Percentiles rank a stretch among this genome's conserved stretches.
phyloP scores from a whole-genome alignment of 2,888 invertebrate genomes.

The Helobdella robusta region DNA sequence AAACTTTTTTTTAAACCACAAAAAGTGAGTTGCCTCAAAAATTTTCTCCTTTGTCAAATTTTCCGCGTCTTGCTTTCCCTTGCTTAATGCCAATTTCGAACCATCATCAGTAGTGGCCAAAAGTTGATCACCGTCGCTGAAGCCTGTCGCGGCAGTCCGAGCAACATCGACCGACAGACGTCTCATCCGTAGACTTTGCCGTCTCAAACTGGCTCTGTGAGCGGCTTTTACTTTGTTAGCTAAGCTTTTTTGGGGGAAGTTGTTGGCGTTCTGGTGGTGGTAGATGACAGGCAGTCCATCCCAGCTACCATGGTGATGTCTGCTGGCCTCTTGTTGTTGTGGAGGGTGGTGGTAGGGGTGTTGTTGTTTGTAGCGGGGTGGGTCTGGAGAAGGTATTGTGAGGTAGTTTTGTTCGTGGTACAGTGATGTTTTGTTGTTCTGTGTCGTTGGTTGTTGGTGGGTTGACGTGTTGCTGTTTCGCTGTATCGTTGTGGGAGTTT shows the following conservation, averaged over 20 bases:
- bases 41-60: too few species aligned
- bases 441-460: not conserved
- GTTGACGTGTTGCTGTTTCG: too few species aligned
- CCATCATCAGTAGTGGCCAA: too few species aligned
- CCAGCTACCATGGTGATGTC: slow-evolving; percentile 13
- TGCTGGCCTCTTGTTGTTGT: too few species aligned
- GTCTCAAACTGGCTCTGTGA: slow-evolving; percentile 19
- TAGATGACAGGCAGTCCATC: slow-evolving; percentile 23
- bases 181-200: slow-evolving; percentile 15
- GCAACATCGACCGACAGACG: slow-evolving; percentile 16
- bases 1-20: slow-evolving; percentile 6
- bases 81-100: too few species aligned
- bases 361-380: not conserved
- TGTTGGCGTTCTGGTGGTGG: slow-evolving; percentile 15
- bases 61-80: too few species aligned
- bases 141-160: too few species aligned
- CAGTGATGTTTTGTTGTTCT: not conserved
- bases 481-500: too few species aligned
- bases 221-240: slow-evolving; percentile 15
- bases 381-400: not conserved
- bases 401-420: not conserved
- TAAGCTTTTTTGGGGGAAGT: slow-evolving; percentile 1
- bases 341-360: too few species aligned
- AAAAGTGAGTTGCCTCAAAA: slow-evolving; percentile 20
- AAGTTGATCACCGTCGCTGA: too few species aligned